Conservation (phyloP, 1,140 invertebrate genomes). For the Argopecten irradians region DNA sequence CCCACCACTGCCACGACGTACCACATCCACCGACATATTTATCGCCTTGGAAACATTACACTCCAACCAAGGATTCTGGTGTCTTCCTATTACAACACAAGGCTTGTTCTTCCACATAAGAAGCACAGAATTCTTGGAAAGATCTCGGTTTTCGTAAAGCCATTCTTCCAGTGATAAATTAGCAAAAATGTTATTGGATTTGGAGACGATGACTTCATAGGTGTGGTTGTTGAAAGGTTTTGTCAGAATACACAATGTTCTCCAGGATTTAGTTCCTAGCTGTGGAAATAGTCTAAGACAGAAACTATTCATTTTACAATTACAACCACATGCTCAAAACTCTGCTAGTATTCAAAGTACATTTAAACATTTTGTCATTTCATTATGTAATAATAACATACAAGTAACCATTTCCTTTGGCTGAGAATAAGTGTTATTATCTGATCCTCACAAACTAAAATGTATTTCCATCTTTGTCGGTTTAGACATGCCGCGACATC, state of each 20-base stretch:
- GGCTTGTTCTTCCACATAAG: constrained; percentile 95
- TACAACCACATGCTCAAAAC: too few species aligned
- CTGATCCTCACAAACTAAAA: too few species aligned
- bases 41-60: constrained; percentile 82
- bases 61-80: constrained; percentile 98
- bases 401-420: too few species aligned
- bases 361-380: too few species aligned
- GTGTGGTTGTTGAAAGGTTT: background rate
- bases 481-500: too few species aligned
- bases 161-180: constrained; percentile 97
- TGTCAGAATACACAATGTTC: background rate
- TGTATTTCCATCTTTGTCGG: too few species aligned
- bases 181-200: constrained; percentile 91
- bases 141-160: constrained; percentile 91
- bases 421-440: too few species aligned
- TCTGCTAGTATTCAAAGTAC: too few species aligned
- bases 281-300: background rate
- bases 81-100: constrained; percentile 95
- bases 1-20: constrained; percentile 95
- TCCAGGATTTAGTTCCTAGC: background rate
- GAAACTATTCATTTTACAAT: background rate
- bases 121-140: constrained; percentile 85
- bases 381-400: too few species aligned
- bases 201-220: constrained; percentile 81
- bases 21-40: constrained; percentile 84